These are phyloP conservation scores for Peromyscus nudipes DNA, from an alignment of 2,797 vertebrate genomes.

Conservation along the genomic window DNA sequence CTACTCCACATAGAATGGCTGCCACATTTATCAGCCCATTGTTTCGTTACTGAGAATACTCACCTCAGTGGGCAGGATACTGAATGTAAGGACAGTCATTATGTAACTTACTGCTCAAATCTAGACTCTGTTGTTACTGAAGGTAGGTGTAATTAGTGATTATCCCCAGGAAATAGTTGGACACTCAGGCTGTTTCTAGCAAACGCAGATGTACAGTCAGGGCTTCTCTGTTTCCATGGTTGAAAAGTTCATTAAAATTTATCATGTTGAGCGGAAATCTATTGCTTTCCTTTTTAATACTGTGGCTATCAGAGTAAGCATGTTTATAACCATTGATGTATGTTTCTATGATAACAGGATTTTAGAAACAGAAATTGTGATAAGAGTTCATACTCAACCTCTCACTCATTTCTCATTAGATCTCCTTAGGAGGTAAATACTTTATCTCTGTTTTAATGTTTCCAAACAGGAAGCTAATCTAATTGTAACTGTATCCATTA, in stretches of 20 bases:
- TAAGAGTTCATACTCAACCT: background rate
- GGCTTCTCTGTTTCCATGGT: background rate
- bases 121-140: background rate
- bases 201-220: background rate
- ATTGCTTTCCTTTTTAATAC: constrained; percentile 7
- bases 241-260: background rate
- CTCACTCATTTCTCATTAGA: background rate
- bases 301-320: background rate
- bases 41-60: background rate
- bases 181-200: background rate
- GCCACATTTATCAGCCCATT: background rate
- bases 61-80: background rate
- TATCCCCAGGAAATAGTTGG: background rate
- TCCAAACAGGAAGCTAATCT: background rate
- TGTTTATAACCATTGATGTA: background rate
- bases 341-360: background rate
- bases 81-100: background rate
- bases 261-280: background rate
- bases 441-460: background rate
- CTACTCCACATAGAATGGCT: background rate
- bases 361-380: background rate
- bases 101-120: background rate
- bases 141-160: background rate
- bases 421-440: background rate
- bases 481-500: background rate